Evolutionary conservation across 2,888 invertebrate species (phyloP).

Genomic region (Rhodophaea formosa): DNA sequence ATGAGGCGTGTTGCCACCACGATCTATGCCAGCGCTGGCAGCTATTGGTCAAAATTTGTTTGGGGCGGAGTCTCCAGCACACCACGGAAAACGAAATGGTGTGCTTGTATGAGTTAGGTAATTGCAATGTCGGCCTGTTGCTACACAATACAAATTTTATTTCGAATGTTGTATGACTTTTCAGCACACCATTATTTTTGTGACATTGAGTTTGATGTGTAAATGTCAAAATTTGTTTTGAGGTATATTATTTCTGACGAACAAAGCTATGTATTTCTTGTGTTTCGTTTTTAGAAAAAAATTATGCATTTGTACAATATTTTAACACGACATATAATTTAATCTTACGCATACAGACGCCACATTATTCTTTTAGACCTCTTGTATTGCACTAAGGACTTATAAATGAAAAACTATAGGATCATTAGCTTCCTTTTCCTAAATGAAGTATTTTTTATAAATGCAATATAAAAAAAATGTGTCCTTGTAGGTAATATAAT

Average conservation of each 20-base stretch:
- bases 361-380: neutral
- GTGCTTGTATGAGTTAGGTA: conserved; percentile 74
- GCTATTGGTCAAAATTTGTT: conserved; percentile 73
- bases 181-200: conserved; percentile 45
- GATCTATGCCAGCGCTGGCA: conserved; percentile 69
- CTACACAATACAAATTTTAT: conserved; percentile 63
- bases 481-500: no score
- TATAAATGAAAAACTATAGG: no score
- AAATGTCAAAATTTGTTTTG: conserved; percentile 17
- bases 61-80: conserved; percentile 73
- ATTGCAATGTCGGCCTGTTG: conserved; percentile 74
- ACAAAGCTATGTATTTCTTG: neutral
- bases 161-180: conserved; percentile 58
- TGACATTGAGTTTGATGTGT: conserved; percentile 25
- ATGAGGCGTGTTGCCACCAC: conserved; percentile 76
- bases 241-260: neutral
- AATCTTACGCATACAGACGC: neutral
- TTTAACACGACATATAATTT: neutral
- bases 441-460: no score
- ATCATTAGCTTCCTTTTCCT: no score
- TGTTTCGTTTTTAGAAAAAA: neutral
- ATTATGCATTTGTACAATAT: neutral
- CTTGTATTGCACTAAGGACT: neutral
- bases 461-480: no score
- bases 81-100: conserved; percentile 55